A percentile compares a stretch with the other conserved stretches of the same genome.
These are phyloP conservation scores for Maccullochella peelii DNA, from an alignment of 2,113 vertebrate genomes.

Conservation along the genomic window DNA sequence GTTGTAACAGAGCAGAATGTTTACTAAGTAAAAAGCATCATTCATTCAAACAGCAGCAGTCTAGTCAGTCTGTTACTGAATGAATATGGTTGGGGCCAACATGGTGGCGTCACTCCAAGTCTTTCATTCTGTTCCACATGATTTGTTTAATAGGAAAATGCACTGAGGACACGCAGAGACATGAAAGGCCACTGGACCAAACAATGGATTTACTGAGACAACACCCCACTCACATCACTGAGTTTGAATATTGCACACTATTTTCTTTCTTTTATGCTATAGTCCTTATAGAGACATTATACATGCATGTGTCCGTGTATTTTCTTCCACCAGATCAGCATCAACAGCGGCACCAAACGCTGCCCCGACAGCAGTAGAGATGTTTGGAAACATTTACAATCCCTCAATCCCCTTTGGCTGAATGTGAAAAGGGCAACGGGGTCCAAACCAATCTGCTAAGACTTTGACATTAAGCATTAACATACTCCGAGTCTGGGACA, in stretches of 20 bases:
- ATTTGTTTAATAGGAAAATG: constrained; percentile 49
- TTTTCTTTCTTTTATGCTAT: not conserved
- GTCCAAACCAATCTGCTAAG: constrained; percentile 46
- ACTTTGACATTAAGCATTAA: constrained; percentile 33
- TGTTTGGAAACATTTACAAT: constrained; percentile 13
- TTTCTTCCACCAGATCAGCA: not conserved
- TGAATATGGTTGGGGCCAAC: not conserved
- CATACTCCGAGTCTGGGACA: constrained; percentile 7
- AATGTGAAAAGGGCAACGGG: constrained; percentile 44
- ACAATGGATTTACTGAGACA: constrained; percentile 11
- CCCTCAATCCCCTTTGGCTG: not conserved
- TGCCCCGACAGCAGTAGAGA: constrained; percentile 5
- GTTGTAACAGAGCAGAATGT: not conserved
- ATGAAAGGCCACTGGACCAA: constrained; percentile 23
- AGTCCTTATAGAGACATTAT: not conserved
- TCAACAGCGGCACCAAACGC: not conserved
- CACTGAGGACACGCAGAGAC: not conserved
- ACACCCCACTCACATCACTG: constrained; percentile 3
- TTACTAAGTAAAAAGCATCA: not conserved
- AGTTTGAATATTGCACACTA: not conserved
- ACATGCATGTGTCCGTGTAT: not conserved
- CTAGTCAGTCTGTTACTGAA: not conserved
- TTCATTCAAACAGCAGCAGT: not conserved
- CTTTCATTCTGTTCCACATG: constrained; percentile 45
- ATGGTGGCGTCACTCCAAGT: not conserved